These are phyloP conservation scores for Schizopygopsis pylzovi DNA, from an alignment of 2,797 vertebrate species.

Conservation along the genomic window DNA sequence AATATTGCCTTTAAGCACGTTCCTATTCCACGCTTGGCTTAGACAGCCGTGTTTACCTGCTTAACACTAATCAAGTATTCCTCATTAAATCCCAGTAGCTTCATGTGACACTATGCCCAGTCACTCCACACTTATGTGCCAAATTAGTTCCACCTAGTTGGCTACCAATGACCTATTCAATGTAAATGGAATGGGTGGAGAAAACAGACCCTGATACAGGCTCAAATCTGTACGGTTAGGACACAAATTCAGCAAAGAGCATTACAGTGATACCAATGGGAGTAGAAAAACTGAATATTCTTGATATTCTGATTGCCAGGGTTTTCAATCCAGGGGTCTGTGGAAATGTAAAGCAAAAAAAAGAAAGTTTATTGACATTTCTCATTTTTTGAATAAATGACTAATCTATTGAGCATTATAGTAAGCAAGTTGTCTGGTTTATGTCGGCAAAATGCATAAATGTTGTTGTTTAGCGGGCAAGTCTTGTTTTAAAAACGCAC, in stretches of 20 bases:
- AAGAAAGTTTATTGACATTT: background rate
- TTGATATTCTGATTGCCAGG: background rate
- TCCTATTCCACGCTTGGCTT: slow-evolving; percentile 57
- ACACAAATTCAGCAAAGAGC: slow-evolving; percentile 57
- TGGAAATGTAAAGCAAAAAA: background rate
- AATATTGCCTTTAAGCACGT: slow-evolving; percentile 8
- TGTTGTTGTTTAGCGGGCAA: background rate
- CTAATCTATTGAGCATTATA: background rate
- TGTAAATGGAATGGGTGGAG: slow-evolving; percentile 78
- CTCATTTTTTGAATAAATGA: background rate
- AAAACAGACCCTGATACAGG: slow-evolving; percentile 77
- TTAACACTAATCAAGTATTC: slow-evolving; percentile 79
- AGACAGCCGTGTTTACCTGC: slow-evolving; percentile 64
- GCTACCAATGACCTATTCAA: slow-evolving; percentile 92
- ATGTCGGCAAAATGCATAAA: background rate
- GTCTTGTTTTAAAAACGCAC: background rate
- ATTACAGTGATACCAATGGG: background rate
- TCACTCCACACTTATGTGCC: slow-evolving; percentile 84
- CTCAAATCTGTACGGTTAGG: slow-evolving; percentile 78
- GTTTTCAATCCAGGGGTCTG: background rate
- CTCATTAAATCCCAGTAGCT: slow-evolving; percentile 80
- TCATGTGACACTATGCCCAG: slow-evolving; percentile 82
- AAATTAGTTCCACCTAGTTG: slow-evolving; percentile 95
- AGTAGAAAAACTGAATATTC: background rate
- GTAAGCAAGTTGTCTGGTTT: background rate